Conservation (phyloP, 2,888 invertebrate species). For the Andrena hattorfiana region DNA sequence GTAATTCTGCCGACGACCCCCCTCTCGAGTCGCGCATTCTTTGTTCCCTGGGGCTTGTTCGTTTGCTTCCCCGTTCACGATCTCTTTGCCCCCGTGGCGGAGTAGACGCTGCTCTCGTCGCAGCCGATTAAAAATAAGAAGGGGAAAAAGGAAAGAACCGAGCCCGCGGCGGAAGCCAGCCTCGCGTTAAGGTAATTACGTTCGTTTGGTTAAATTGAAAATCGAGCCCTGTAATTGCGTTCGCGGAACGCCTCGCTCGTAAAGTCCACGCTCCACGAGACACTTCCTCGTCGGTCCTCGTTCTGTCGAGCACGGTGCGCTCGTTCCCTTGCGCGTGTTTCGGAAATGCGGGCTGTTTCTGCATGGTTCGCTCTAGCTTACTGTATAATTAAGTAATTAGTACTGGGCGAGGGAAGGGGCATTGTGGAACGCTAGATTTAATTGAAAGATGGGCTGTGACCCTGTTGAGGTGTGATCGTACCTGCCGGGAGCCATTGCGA, state of each 20-base stretch:
- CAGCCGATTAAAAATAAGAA: slow-evolving; percentile 17
- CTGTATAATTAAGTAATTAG: neutral
- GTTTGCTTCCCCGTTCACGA: slow-evolving; percentile 5
- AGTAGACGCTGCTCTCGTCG: neutral
- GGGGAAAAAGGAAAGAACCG: neutral
- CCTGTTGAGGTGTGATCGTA: no score
- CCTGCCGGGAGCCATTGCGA: no score
- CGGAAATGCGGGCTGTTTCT: neutral
- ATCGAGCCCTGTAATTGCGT: slow-evolving; percentile 26
- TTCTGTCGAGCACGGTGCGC: neutral
- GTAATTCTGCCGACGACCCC: slow-evolving; percentile 48
- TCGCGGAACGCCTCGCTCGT: slow-evolving; percentile 8
- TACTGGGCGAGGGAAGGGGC: neutral
- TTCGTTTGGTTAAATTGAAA: slow-evolving; percentile 48
- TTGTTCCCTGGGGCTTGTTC: slow-evolving; percentile 29
- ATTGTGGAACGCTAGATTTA: neutral
- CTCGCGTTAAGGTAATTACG: slow-evolving; percentile 33
- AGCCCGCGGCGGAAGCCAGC: neutral
- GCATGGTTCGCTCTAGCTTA: neutral
- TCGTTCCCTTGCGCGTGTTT: neutral
- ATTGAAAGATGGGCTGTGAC: neutral
- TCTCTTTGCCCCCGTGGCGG: neutral
- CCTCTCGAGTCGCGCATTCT: slow-evolving; percentile 46
- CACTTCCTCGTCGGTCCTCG: no score
- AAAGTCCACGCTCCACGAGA: neutral